phyloP scores from a whole-genome alignment of 1,140 invertebrate species.

The Zaprionus davidi region DNA sequence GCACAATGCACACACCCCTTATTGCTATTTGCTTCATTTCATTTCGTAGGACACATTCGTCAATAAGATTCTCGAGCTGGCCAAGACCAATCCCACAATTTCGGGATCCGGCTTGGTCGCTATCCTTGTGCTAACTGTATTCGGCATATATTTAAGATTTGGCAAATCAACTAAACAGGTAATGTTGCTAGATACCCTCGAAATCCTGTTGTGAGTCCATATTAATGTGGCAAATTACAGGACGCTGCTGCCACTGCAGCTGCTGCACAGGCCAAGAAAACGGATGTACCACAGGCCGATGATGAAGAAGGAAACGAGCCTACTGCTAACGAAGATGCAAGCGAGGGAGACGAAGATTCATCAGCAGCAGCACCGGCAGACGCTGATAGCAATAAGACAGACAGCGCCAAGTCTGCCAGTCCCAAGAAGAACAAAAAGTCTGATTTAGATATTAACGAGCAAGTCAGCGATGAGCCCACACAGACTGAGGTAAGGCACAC shows the following conservation, averaged over 20 bases:
- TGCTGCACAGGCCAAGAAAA: slow-evolving; percentile 61
- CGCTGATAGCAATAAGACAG: slow-evolving; percentile 60
- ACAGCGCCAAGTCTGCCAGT: slow-evolving; percentile 58
- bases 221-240: slow-evolving; percentile 14
- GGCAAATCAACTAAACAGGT: slow-evolving; percentile 74
- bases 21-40: slow-evolving; percentile 46
- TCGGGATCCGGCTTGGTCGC: slow-evolving; percentile 92
- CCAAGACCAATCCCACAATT: slow-evolving; percentile 95
- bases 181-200: slow-evolving; percentile 49
- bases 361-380: slow-evolving; percentile 25
- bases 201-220: not conserved
- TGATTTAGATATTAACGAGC: slow-evolving; percentile 75
- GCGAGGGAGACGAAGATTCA: slow-evolving; percentile 51
- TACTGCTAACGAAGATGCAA: slow-evolving; percentile 39
- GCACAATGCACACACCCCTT: slow-evolving; percentile 50
- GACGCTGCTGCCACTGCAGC: slow-evolving; percentile 48
- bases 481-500: slow-evolving; percentile 64
- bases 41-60: slow-evolving; percentile 91
- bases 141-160: slow-evolving; percentile 87
- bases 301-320: slow-evolving; percentile 60
- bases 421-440: slow-evolving; percentile 76
- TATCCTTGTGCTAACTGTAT: slow-evolving; percentile 87
- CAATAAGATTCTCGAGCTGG: slow-evolving; percentile 91
- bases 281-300: slow-evolving; percentile 66
- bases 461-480: slow-evolving; percentile 53